These are phyloP conservation scores for Augochlora pura DNA, from an alignment of 1,140 invertebrate species.

Conservation along the genomic window DNA sequence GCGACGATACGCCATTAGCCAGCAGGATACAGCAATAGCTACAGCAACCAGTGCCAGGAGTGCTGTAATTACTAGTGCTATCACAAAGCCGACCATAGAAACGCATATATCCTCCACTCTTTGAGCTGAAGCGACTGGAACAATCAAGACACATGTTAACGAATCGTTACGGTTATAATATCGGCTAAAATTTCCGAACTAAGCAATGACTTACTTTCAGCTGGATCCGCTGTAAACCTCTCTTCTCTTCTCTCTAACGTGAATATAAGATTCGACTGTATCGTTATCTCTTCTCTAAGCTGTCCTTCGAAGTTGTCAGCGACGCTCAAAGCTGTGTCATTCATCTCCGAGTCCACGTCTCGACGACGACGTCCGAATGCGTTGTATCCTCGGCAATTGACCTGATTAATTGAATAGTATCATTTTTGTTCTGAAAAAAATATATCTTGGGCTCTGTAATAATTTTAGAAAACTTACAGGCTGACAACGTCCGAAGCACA, in stretches of 20 bases:
- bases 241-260: slow-evolving; percentile 91
- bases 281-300: slow-evolving; percentile 94
- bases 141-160: neutral
- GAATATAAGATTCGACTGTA: slow-evolving; percentile 94
- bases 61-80: slow-evolving; percentile 94
- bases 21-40: slow-evolving; percentile 95
- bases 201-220: slow-evolving; percentile 82
- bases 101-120: slow-evolving; percentile 93
- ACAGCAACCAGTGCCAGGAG: slow-evolving; percentile 94
- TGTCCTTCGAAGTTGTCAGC: slow-evolving; percentile 87
- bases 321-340: slow-evolving; percentile 81
- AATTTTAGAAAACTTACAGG: slow-evolving; percentile 84
- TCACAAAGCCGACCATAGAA: slow-evolving; percentile 94
- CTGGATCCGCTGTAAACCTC: slow-evolving; percentile 82
- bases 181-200: neutral
- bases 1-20: slow-evolving; percentile 95
- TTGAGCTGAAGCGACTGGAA: slow-evolving; percentile 84
- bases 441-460: neutral
- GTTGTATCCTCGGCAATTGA: slow-evolving; percentile 94
- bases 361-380: slow-evolving; percentile 91
- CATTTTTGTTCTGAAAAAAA: too few species aligned
- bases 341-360: slow-evolving; percentile 83
- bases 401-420: slow-evolving; percentile 78
- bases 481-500: slow-evolving; percentile 97
- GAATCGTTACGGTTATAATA: neutral